Base-by-base conservation (phyloP, 2,888 invertebrate species). In the Xanthorhoe spadicearia region DNA sequence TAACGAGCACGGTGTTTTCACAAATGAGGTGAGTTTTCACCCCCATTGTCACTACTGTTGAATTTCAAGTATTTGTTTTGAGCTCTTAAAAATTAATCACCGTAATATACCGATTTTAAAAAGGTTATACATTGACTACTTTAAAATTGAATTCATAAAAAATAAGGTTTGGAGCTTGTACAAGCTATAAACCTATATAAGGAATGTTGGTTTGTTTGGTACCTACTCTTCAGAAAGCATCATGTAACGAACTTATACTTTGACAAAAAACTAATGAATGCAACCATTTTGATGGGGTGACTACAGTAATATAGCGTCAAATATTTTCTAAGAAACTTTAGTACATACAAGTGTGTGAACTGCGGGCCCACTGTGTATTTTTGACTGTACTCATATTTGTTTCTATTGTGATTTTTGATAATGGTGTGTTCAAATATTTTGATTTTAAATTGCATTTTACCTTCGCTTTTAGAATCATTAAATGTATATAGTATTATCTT, bases 351-450 rank as follows among this genome's bases (percentile, higher is more conserved):
- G 13, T 43, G 38, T 43, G 38, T 43, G 38, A 43, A 43, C 13
- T 2, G 38, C 38, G 38, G 13, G 38, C 13, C 13, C 38, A 13
- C 10, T 43, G 38, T 43, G 38, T 43, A 43, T 43, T 43, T 43
- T 43, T 58, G 51, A 52, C 62, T 57, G 50, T 61, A 43, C 38
- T 43, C 38, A 43, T 43, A 43, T 62, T 62, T 62, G 50, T 52
- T 52, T 52, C 52, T 58, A 57, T 57, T 63, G 53, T 58, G 49
- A 58, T 59, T 58, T 38, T 51, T 15, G 23, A 53, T 58, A 64
- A 64, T 54, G 49, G 7, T 52, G 18, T 51, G 49, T 49, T 54
- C 62, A 63, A 63, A 63, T 57, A 56, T 62, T 62, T 46, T 51
- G 28, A n/a, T 32, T 43, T 43, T 43, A 43, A 43, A 43, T 43